Conservation (phyloP, 2,113 vertebrate species). For the Pao palembangensis region DNA sequence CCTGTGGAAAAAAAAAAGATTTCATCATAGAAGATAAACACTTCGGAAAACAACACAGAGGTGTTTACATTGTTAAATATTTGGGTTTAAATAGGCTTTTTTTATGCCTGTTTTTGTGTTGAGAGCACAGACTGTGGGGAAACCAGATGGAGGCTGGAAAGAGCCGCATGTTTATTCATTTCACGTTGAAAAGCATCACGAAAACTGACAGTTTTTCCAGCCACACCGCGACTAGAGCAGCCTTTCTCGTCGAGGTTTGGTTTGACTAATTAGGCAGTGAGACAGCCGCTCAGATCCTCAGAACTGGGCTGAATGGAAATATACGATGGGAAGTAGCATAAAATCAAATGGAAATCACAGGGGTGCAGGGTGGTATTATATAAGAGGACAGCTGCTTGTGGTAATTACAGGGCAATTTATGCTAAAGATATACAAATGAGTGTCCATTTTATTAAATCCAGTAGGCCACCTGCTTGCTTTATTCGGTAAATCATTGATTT, state of each 20-base stretch:
- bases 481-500: conserved; percentile 30
- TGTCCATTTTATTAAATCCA: conserved; percentile 60
- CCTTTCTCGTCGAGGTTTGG: conserved; percentile 30
- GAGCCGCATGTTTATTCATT: conserved; percentile 44
- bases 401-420: conserved; percentile 65
- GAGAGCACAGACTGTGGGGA: conserved; percentile 25
- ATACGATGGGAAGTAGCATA: conserved; percentile 39
- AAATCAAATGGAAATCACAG: conserved; percentile 54
- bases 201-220: conserved; percentile 35
- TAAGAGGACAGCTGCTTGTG: conserved; percentile 22
- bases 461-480: conserved; percentile 64
- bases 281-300: conserved; percentile 25
- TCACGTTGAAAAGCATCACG: conserved; percentile 38
- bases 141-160: conserved; percentile 43
- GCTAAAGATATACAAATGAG: conserved; percentile 65
- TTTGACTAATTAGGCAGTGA: conserved; percentile 42
- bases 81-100: conserved; percentile 39
- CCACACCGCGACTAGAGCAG: conserved; percentile 11
- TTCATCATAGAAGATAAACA: conserved; percentile 2
- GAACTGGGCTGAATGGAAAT: conserved; percentile 57
- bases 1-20: background rate
- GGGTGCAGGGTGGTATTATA: conserved; percentile 26
- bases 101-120: conserved; percentile 22
- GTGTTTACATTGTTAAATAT: conserved; percentile 54
- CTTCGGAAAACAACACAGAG: conserved; percentile 53